Evolutionary conservation across 2,888 invertebrate genomes (phyloP).

Genomic region (Geophilus truncorum): DNA sequence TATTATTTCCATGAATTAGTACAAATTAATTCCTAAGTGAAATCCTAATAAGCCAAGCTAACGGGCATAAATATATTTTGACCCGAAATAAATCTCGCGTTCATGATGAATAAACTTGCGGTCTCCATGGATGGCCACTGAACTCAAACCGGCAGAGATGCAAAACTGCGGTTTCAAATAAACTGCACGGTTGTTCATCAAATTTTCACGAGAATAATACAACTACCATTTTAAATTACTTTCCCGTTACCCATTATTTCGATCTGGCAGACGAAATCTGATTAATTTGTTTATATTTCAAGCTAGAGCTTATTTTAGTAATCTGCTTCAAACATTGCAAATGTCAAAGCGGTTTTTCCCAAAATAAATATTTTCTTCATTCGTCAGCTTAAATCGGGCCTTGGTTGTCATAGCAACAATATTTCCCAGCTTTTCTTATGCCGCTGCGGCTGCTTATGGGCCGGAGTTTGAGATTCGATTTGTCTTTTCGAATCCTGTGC

Average conservation of each 20-base stretch:
- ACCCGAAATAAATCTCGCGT: neutral
- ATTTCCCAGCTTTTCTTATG: neutral
- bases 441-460: neutral
- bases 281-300: neutral
- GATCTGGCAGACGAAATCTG: neutral
- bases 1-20: neutral
- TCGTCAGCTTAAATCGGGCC: neutral
- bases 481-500: neutral
- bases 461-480: neutral
- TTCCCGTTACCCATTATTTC: neutral
- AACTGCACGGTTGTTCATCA: slow-evolving; percentile 1
- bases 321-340: neutral
- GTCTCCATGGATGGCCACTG: neutral
- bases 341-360: neutral
- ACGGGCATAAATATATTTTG: neutral
- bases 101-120: slow-evolving; percentile 3
- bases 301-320: neutral
- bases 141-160: neutral
- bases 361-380: neutral
- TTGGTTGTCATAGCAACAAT: neutral
- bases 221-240: neutral
- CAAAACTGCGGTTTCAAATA: slow-evolving; percentile 9
- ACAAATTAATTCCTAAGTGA: neutral
- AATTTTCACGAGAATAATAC: neutral
- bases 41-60: neutral